Evolutionary conservation across 1,140 invertebrate species (phyloP).

Genomic region (Antheraea mylitta): DNA sequence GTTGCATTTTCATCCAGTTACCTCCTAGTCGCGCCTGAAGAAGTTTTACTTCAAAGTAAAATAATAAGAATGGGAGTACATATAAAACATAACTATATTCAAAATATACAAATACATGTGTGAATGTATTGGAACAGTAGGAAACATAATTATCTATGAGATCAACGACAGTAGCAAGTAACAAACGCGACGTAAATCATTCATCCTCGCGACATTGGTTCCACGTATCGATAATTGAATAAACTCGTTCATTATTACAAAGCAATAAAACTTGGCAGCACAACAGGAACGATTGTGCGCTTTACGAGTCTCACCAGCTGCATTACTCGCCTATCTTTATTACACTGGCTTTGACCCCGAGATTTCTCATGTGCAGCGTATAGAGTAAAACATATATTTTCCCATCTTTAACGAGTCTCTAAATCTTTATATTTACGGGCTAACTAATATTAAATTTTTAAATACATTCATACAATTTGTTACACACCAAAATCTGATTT

Average conservation of each 20-base stretch:
- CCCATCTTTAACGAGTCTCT: not conserved
- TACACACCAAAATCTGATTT: too few species aligned
- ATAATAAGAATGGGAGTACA: too few species aligned
- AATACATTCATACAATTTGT: not conserved
- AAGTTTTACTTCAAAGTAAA: too few species aligned
- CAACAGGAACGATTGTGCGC: constrained; percentile 61
- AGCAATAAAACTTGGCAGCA: constrained; percentile 64
- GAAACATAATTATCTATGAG: constrained; percentile 20
- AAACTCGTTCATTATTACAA: constrained; percentile 72
- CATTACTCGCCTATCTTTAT: constrained; percentile 70
- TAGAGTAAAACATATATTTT: constrained; percentile 4
- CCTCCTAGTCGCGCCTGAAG: too few species aligned
- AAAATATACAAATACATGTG: too few species aligned
- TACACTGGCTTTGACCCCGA: constrained; percentile 62
- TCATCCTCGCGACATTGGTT: constrained; percentile 60
- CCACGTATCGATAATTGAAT: constrained; percentile 73
- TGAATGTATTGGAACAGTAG: not conserved
- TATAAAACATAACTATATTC: too few species aligned
- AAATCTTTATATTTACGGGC: not conserved
- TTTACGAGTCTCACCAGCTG: constrained; percentile 70
- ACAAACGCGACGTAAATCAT: constrained; percentile 51
- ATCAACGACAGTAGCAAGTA: constrained; percentile 28
- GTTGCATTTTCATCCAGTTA: too few species aligned
- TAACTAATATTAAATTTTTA: not conserved
- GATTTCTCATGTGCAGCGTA: constrained; percentile 20